These are phyloP conservation scores for Artemia sinica DNA, from an alignment of 2,888 invertebrate species.

Conservation along the genomic window DNA sequence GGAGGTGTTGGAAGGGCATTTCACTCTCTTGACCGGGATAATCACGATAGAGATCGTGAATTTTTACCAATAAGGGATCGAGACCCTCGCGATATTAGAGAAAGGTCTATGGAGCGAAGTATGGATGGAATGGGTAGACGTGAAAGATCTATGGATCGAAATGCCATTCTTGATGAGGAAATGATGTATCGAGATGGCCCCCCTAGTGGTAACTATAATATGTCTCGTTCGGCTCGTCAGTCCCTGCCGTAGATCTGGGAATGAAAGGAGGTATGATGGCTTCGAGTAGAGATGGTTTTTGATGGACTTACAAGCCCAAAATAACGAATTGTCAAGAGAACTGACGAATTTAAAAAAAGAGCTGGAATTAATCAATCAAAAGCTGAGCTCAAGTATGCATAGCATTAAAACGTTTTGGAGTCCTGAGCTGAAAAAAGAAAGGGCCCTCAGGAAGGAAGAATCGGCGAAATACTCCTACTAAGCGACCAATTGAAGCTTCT, in stretches of 20 bases:
- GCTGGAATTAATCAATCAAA: constrained; percentile 86
- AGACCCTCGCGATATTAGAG: constrained; percentile 38
- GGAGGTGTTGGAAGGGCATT: constrained; percentile 35
- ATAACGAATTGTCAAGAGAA: constrained; percentile 83
- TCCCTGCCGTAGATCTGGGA: constrained; percentile 23
- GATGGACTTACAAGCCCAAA: constrained; percentile 78
- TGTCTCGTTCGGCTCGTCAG: constrained; percentile 24
- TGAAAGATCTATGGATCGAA: constrained; percentile 47
- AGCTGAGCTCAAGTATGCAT: constrained; percentile 95
- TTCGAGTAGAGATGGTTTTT: constrained; percentile 40
- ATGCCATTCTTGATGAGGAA: constrained; percentile 36
- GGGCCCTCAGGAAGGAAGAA: constrained; percentile 89
- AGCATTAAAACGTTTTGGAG: constrained; percentile 99
- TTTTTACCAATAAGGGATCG: constrained; percentile 62
- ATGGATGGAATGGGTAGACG: constrained; percentile 30
- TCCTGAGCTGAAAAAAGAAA: constrained; percentile 94
- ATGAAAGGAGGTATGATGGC: constrained; percentile 23
- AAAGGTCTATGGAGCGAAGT: constrained; percentile 43
- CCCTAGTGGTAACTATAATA: constrained; percentile 22
- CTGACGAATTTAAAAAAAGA: constrained; percentile 78
- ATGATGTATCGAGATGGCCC: constrained; percentile 37
- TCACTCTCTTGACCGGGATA: constrained; percentile 51
- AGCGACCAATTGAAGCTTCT: constrained; percentile 89
- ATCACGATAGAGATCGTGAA: constrained; percentile 53
- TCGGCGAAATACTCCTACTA: constrained; percentile 87